Evolutionary conservation across 2,797 vertebrate species (phyloP).

Genomic region (Schizopygopsis pylzovi): DNA sequence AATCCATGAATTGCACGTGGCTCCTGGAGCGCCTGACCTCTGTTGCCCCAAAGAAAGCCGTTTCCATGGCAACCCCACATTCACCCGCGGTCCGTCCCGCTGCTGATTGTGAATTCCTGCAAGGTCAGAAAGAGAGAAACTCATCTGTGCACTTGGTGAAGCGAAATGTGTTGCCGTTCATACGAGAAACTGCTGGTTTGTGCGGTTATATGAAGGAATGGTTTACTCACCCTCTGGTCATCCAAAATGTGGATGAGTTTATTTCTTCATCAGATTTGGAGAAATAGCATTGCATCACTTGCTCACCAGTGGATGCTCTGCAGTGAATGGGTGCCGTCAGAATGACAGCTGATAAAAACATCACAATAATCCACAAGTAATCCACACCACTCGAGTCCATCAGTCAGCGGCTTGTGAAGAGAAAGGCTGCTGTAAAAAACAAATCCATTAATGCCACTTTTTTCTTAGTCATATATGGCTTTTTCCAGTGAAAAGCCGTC

Average conservation of each 20-base stretch:
- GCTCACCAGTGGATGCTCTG: neutral
- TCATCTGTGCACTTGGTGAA: conserved; percentile 1
- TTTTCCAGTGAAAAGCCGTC: neutral
- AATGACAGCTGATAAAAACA: neutral
- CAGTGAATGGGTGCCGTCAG: neutral
- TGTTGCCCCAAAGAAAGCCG: conserved; percentile 82
- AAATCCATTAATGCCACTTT: neutral
- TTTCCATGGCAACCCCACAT: conserved; percentile 83
- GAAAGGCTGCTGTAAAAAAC: neutral
- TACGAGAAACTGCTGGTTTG: neutral
- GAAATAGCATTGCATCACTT: neutral
- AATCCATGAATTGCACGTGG: conserved; percentile 82
- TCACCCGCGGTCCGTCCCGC: conserved; percentile 65
- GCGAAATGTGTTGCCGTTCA: neutral
- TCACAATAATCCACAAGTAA: neutral
- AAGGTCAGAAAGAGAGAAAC: conserved; percentile 10
- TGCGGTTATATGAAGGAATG: neutral
- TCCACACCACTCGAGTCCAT: neutral
- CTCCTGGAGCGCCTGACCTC: conserved; percentile 80
- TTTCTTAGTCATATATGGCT: neutral
- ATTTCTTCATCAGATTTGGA: neutral
- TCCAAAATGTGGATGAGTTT: neutral
- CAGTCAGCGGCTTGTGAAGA: neutral
- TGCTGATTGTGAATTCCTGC: conserved; percentile 86
- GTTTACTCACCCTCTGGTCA: neutral